These are phyloP conservation scores for Mesorhabditis spiculigera DNA, from an alignment of 2,888 invertebrate genomes.

Conservation along the genomic window DNA sequence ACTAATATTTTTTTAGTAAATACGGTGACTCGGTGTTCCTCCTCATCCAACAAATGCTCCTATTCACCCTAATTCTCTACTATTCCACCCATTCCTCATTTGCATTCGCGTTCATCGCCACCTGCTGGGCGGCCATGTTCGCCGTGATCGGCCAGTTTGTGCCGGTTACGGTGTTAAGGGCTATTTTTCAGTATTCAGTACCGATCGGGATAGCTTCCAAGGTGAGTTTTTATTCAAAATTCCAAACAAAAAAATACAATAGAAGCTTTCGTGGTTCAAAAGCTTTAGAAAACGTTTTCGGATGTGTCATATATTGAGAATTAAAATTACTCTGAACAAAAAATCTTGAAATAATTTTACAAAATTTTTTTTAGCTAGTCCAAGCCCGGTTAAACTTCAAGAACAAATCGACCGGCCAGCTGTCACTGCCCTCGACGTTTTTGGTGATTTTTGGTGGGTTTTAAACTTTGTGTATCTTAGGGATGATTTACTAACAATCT, in stretches of 20 bases:
- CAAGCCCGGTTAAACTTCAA: background rate
- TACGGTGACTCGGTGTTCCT: background rate
- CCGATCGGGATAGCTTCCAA: background rate
- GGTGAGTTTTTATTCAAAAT: background rate
- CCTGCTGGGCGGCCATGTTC: conserved; percentile 5
- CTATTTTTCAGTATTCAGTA: background rate
- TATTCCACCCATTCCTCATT: conserved; percentile 2
- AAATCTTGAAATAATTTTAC: background rate
- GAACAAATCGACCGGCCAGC: conserved; percentile 1
- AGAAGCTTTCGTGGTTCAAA: too few species aligned
- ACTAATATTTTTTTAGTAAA: background rate
- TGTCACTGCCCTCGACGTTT: conserved; percentile 1
- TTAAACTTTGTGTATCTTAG: background rate
- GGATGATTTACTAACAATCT: too few species aligned
- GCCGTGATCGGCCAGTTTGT: background rate
- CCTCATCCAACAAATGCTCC: conserved; percentile 6
- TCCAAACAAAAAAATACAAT: too few species aligned
- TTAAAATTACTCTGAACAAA: too few species aligned
- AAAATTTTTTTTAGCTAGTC: background rate
- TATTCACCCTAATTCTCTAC: conserved; percentile 1
- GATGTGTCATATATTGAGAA: too few species aligned
- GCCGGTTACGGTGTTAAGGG: background rate
- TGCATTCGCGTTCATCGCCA: background rate
- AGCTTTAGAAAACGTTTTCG: too few species aligned
- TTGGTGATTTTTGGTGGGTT: conserved; percentile 1